Conservation (phyloP, 2,113 vertebrate species). For the Petaurus breviceps region DNA sequence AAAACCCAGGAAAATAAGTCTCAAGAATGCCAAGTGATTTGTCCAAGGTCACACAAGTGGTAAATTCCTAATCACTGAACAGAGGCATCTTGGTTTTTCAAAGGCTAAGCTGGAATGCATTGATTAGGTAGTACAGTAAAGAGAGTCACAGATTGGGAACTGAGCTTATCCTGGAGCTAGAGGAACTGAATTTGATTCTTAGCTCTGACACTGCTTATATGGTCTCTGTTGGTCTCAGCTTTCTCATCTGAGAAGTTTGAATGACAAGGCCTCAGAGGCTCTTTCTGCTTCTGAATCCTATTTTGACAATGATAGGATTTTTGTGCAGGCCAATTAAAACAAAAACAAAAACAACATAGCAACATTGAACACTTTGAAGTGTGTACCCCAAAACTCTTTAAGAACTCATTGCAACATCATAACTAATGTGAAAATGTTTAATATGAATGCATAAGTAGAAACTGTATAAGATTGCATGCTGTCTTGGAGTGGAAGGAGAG, state of each 20-base stretch:
- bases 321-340: constrained; percentile 22
- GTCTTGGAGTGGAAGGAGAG: too few species aligned
- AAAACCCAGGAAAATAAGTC: background rate
- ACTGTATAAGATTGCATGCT: too few species aligned
- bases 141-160: background rate
- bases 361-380: constrained; percentile 33
- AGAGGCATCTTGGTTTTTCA: background rate
- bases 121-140: background rate
- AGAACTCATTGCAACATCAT: background rate
- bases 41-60: background rate
- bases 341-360: constrained; percentile 10
- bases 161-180: background rate
- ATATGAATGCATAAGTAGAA: too few species aligned
- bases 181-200: background rate
- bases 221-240: background rate
- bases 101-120: background rate
- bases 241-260: background rate
- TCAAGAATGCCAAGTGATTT: background rate
- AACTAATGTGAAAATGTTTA: too few species aligned
- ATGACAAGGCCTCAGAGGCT: background rate
- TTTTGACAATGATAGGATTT: constrained; percentile 30
- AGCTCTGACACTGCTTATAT: background rate
- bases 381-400: constrained; percentile 35
- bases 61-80: background rate
- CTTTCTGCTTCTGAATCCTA: constrained; percentile 22